Evolutionary conservation across 2,797 vertebrate genomes (phyloP).

Genomic region (Morus bassanus): DNA sequence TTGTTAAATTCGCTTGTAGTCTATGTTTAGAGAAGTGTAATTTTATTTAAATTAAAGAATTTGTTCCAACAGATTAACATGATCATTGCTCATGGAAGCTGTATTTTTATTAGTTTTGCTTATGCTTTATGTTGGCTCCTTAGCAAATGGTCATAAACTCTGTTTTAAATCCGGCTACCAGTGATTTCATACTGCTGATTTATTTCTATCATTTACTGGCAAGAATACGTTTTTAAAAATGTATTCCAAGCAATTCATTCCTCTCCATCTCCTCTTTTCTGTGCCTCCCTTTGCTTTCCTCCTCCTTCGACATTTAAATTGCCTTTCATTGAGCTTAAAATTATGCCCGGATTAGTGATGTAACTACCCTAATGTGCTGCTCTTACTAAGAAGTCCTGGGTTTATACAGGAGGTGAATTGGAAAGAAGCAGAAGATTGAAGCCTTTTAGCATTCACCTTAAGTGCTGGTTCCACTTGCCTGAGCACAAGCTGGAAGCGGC

Average conservation of each 20-base stretch:
- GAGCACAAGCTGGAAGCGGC: slow-evolving; percentile 66
- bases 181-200: slow-evolving; percentile 58
- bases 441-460: slow-evolving; percentile 68
- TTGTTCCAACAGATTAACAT: not conserved
- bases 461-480: slow-evolving; percentile 73
- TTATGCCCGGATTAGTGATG: slow-evolving; percentile 24
- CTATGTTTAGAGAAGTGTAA: not conserved
- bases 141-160: slow-evolving; percentile 48
- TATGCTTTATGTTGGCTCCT: slow-evolving; percentile 39
- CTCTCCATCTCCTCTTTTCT: not conserved
- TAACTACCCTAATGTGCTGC: slow-evolving; percentile 53
- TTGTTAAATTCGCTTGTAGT: not conserved
- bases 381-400: slow-evolving; percentile 49
- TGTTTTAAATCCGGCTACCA: slow-evolving; percentile 37
- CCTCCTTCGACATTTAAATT: not conserved
- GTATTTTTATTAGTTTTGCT: slow-evolving; percentile 50
- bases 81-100: not conserved
- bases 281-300: not conserved
- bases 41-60: slow-evolving; percentile 4
- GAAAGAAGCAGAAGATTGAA: slow-evolving; percentile 45
- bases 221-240: slow-evolving; percentile 27
- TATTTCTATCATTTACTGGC: slow-evolving; percentile 56
- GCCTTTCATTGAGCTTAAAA: slow-evolving; percentile 45
- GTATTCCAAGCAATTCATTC: slow-evolving; percentile 21
- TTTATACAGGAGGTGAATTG: slow-evolving; percentile 61